These are phyloP conservation scores for Theocolax elegans DNA, from an alignment of 1,140 invertebrate genomes.

Conservation along the genomic window DNA sequence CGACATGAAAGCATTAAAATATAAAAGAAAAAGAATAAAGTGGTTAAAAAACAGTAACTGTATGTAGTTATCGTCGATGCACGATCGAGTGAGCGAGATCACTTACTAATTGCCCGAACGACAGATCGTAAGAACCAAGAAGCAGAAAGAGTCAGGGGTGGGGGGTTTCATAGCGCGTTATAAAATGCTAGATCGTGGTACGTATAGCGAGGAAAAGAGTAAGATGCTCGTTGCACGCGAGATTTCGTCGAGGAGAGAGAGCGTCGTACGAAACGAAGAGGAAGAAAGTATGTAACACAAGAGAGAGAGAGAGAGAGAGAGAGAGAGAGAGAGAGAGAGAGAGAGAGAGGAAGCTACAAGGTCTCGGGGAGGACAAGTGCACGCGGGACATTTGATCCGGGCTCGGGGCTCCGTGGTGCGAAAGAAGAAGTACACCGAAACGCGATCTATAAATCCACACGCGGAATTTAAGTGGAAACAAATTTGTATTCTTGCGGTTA, in stretches of 20 bases:
- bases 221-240: slow-evolving; percentile 33
- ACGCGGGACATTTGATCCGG: slow-evolving; percentile 42
- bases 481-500: slow-evolving; percentile 63
- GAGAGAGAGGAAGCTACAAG: slow-evolving; percentile 27
- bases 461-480: slow-evolving; percentile 64
- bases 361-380: slow-evolving; percentile 34
- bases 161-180: neutral
- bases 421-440: slow-evolving; percentile 34
- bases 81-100: slow-evolving; percentile 32
- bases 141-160: neutral
- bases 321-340: slow-evolving; percentile 28
- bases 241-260: slow-evolving; percentile 53
- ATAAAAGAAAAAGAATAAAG: no score
- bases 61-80: no score
- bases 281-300: slow-evolving; percentile 54
- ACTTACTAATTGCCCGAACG: slow-evolving; percentile 54
- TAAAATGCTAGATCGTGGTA: neutral
- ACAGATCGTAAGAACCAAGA: neutral
- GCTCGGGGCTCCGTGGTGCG: slow-evolving; percentile 26
- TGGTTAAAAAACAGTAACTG: no score
- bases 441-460: neutral
- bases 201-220: slow-evolving; percentile 17
- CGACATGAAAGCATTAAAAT: no score
- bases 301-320: slow-evolving; percentile 33
- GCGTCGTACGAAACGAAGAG: slow-evolving; percentile 50